A percentile compares a stretch with the other conserved stretches of the same genome.
phyloP scores from a whole-genome alignment of 2,888 invertebrate genomes.

The Zaprionus bogoriensis region DNA sequence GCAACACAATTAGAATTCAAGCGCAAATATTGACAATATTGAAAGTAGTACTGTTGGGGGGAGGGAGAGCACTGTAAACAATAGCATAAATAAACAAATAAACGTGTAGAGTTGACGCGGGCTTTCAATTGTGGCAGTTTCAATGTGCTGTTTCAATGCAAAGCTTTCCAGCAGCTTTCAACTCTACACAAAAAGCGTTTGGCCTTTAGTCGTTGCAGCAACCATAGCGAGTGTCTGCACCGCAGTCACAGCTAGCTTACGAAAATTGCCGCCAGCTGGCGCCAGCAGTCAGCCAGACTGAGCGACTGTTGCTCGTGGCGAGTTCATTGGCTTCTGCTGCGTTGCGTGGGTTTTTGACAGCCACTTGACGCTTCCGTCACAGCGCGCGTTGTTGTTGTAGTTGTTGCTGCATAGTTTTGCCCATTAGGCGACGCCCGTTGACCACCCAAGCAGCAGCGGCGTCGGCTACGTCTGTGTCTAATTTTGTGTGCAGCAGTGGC shows the following conservation, averaged over 20 bases:
- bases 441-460: slow-evolving; percentile 47
- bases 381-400: background rate
- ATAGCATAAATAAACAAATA: background rate
- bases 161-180: background rate
- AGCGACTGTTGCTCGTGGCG: background rate
- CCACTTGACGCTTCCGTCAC: slow-evolving; percentile 37
- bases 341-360: slow-evolving; percentile 57
- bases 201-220: background rate
- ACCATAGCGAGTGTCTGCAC: slow-evolving; percentile 10
- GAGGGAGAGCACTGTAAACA: background rate
- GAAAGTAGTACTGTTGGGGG: background rate
- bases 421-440: slow-evolving; percentile 18
- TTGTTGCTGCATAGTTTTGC: slow-evolving; percentile 30
- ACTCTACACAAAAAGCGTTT: slow-evolving; percentile 5
- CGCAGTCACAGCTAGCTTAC: background rate
- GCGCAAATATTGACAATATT: slow-evolving; percentile 49
- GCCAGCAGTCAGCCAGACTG: slow-evolving; percentile 4
- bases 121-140: background rate
- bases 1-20: slow-evolving; percentile 53
- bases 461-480: slow-evolving; percentile 17
- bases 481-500: background rate
- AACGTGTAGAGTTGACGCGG: no score
- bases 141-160: background rate
- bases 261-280: slow-evolving; percentile 20
- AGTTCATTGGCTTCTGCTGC: slow-evolving; percentile 55